Evolutionary conservation across 35 echinoderm and acorn worm species (phyloP).

Genomic region (Ophioderma brevispina): DNA sequence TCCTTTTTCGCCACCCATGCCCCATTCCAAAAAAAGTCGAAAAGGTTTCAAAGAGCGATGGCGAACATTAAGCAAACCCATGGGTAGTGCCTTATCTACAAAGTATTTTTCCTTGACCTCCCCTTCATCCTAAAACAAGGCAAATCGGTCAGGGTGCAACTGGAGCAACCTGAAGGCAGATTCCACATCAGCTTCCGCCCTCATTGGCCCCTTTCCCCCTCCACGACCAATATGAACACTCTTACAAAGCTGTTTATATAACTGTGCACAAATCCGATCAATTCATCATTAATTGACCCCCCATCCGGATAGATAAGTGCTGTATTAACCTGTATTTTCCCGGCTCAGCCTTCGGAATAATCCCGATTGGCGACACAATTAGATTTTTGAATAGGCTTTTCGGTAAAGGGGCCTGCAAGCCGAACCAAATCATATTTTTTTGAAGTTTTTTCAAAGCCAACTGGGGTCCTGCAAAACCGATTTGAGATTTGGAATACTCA

Average conservation of each 20-base stretch:
- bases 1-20: neutral
- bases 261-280: conserved; percentile 4
- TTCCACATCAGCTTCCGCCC: conserved; percentile 11
- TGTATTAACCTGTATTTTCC: conserved; percentile 38
- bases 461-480: too few species aligned
- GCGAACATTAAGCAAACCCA: conserved; percentile 29
- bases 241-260: neutral
- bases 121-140: neutral
- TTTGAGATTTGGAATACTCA: too few species aligned
- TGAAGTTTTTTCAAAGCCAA: too few species aligned
- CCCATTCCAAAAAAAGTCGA: neutral
- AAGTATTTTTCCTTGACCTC: neutral
- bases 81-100: neutral
- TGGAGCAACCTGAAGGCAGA: conserved; percentile 23
- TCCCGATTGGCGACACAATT: conserved; percentile 25
- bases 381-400: conserved; percentile 4
- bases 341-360: conserved; percentile 37
- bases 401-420: conserved; percentile 5
- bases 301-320: conserved; percentile 47
- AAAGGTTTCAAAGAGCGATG: conserved; percentile 19
- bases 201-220: neutral
- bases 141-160: conserved; percentile 14
- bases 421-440: neutral
- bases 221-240: neutral
- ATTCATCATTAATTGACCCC: conserved; percentile 40